Evolutionary conservation across 2,113 vertebrate genomes (phyloP).

Genomic region (Mellivora capensis): DNA sequence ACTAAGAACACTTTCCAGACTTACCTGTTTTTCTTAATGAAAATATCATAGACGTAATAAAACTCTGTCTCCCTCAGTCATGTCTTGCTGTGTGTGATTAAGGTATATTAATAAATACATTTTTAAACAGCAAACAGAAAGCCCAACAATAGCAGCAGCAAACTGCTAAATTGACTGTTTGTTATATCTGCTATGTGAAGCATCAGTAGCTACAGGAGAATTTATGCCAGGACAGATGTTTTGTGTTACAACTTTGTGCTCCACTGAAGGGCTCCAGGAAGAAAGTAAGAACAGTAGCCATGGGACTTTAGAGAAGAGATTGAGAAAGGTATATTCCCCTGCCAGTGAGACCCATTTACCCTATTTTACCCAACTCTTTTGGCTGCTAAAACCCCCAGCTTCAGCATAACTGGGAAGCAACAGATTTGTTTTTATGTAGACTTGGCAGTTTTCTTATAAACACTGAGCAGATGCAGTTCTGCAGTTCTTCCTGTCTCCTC

Average conservation of each 20-base stretch:
- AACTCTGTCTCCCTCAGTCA: background rate
- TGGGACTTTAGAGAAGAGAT: background rate
- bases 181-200: background rate
- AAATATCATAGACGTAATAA: background rate
- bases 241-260: background rate
- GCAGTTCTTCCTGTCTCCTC: background rate
- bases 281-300: background rate
- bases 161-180: background rate
- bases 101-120: background rate
- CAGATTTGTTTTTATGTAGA: conserved; percentile 23
- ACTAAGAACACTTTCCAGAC: background rate
- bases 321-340: background rate
- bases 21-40: conserved; percentile 10
- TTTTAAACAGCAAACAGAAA: background rate
- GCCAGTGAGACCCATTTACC: background rate
- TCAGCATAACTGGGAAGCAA: background rate
- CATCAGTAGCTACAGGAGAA: background rate
- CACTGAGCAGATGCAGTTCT: background rate
- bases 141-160: background rate
- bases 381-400: background rate
- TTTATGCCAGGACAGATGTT: background rate
- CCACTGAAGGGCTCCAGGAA: background rate
- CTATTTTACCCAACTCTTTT: background rate
- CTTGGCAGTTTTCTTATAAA: conserved; percentile 32
- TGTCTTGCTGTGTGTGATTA: background rate